A percentile compares a stretch with the other conserved stretches of the same genome.
phyloP scores from a whole-genome alignment of 2,113 vertebrate genomes.

The Clarias gariepinus region DNA sequence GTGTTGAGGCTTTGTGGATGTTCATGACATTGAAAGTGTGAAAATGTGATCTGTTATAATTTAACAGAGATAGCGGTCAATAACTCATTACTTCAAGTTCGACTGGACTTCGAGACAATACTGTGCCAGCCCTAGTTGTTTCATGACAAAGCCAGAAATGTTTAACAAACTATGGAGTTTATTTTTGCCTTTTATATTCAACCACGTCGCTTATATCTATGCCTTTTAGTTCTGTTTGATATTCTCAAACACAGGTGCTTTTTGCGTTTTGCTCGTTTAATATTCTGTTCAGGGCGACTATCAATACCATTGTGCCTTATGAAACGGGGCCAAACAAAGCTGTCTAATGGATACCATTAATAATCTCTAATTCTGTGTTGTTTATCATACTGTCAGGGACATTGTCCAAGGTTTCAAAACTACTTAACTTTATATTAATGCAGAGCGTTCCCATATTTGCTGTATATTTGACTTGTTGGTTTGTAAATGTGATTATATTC shows the following conservation, averaged over 20 bases:
- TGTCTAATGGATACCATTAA: conserved; percentile 24
- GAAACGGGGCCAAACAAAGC: conserved; percentile 21
- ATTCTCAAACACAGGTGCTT: conserved; percentile 7
- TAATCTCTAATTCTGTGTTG: conserved; percentile 5
- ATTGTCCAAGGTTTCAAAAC: background rate
- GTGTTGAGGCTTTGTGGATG: conserved; percentile 13
- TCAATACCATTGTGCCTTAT: conserved; percentile 55
- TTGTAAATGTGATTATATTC: conserved; percentile 6
- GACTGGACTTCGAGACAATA: background rate
- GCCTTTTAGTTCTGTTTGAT: background rate
- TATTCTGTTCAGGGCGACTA: conserved; percentile 28
- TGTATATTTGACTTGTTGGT: conserved; percentile 29
- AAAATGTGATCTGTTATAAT: background rate
- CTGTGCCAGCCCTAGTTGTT: conserved; percentile 35
- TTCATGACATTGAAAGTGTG: background rate
- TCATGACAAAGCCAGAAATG: conserved; percentile 23
- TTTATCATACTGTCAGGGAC: background rate
- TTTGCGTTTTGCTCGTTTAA: conserved; percentile 5
- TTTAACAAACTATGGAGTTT: conserved; percentile 4
- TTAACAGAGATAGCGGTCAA: background rate
- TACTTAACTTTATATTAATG: conserved; percentile 13
- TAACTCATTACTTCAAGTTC: background rate
- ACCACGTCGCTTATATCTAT: background rate
- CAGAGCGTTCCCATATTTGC: conserved; percentile 15
- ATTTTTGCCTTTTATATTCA: conserved; percentile 19